Conservation (phyloP, 1,140 invertebrate species). For the Hydropsyche tenuis region DNA sequence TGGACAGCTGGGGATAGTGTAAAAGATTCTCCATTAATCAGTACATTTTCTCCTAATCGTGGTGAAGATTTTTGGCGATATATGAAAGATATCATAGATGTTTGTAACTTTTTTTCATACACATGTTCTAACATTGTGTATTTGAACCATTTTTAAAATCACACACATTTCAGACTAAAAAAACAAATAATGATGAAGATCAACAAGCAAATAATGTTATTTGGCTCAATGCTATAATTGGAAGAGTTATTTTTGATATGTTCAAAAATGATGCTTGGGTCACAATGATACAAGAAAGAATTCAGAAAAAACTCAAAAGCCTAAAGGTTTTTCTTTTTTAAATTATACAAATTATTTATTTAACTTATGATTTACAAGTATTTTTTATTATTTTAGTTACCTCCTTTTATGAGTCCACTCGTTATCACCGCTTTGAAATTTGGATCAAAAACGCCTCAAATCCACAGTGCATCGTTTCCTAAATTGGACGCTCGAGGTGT, state of each 20-base stretch:
- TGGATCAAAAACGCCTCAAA: conserved; percentile 66
- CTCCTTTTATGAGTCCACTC: conserved; percentile 60
- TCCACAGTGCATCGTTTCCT: conserved; percentile 77
- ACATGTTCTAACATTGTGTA: background rate
- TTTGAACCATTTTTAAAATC: background rate
- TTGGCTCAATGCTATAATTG: conserved; percentile 60
- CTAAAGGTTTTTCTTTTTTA: conserved; percentile 54
- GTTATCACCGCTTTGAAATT: conserved; percentile 57
- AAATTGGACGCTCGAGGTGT: conserved; percentile 84
- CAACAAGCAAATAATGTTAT: conserved; percentile 52
- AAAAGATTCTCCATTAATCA: conserved; percentile 39
- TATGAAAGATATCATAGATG: conserved; percentile 47
- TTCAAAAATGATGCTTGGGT: conserved; percentile 57
- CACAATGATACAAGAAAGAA: conserved; percentile 55
- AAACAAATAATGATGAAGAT: background rate
- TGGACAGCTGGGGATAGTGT: conserved; percentile 37
- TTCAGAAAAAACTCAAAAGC: conserved; percentile 60
- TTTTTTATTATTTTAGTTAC: conserved; percentile 53
- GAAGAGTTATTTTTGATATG: conserved; percentile 58
- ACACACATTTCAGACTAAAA: background rate
- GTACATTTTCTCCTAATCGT: conserved; percentile 33
- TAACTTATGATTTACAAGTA: too few relatives aligned
- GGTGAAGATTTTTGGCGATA: conserved; percentile 45
- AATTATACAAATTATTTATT: too few relatives aligned
- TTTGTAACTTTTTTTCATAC: conserved; percentile 15